These are phyloP conservation scores for Drosophila parvula DNA, from an alignment of 1,140 invertebrate genomes.

Conservation along the genomic window DNA sequence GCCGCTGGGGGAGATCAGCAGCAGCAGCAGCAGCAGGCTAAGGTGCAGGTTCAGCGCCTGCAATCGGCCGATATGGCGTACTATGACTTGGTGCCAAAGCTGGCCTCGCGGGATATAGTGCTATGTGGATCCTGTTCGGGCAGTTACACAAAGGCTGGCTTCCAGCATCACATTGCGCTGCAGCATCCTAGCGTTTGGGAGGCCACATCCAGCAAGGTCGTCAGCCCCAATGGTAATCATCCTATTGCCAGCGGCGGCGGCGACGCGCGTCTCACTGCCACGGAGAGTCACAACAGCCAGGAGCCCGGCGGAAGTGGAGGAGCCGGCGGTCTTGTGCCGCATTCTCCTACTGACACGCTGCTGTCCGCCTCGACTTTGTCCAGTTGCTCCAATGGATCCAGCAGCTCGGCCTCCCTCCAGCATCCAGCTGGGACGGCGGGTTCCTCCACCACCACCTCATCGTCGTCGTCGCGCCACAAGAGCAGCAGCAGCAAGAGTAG, in stretches of 20 bases:
- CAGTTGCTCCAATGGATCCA: constrained; percentile 68
- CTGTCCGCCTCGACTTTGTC: constrained; percentile 54
- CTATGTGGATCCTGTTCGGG: constrained; percentile 70
- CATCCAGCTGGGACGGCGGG: constrained; percentile 12
- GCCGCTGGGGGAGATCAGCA: constrained; percentile 14
- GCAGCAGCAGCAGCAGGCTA: constrained; percentile 7
- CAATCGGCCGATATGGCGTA: constrained; percentile 74
- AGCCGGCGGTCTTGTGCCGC: constrained; percentile 20
- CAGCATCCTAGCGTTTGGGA: constrained; percentile 77
- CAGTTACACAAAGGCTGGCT: constrained; percentile 75
- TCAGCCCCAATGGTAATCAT: constrained; percentile 11
- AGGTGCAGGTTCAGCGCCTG: constrained; percentile 73
- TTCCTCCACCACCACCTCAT: constrained; percentile 49
- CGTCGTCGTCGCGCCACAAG: constrained; percentile 75
- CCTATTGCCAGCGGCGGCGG: background rate
- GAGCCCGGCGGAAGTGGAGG: constrained; percentile 24
- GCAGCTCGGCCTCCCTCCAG: constrained; percentile 48
- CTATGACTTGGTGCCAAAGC: constrained; percentile 78
- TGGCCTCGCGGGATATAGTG: constrained; percentile 66
- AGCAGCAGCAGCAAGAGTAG: constrained; percentile 76
- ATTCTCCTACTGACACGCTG: constrained; percentile 61
- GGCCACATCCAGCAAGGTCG: constrained; percentile 64
- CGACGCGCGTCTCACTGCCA: constrained; percentile 34
- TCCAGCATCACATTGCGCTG: constrained; percentile 75
- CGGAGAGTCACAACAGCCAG: constrained; percentile 40